phyloP scores from a whole-genome alignment of 1,140 invertebrate genomes.

The Vanessa atalanta region DNA sequence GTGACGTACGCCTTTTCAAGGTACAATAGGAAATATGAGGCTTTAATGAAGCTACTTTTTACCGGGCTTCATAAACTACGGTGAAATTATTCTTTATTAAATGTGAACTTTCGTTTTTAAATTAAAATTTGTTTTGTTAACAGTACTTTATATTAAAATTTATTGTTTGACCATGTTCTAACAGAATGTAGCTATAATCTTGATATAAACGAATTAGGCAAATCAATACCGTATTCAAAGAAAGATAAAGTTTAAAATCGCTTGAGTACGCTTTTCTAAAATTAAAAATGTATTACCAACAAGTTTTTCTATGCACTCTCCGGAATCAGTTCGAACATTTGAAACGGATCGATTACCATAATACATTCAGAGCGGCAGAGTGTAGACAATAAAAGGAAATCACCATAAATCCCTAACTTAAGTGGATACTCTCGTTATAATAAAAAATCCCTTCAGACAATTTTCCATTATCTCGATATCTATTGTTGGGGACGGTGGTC shows the following conservation, averaged over 20 bases:
- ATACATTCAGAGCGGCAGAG: conserved; percentile 28
- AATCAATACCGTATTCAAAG: too few relatives aligned
- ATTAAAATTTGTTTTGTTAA: neutral
- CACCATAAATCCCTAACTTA: conserved; percentile 54
- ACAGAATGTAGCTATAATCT: too few relatives aligned
- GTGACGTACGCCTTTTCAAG: conserved; percentile 30
- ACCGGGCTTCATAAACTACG: conserved; percentile 23
- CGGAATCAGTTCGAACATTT: neutral
- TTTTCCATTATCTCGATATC: conserved; percentile 70
- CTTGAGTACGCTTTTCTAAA: too few relatives aligned
- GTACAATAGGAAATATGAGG: conserved; percentile 31
- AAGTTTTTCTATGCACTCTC: conserved; percentile 9
- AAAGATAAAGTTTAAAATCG: too few relatives aligned
- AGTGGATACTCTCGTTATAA: conserved; percentile 67
- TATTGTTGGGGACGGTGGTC: conserved; percentile 64
- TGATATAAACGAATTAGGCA: too few relatives aligned
- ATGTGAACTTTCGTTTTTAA: neutral
- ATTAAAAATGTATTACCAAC: conserved; percentile 8
- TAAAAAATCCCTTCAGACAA: conserved; percentile 70
- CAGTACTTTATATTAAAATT: too few relatives aligned
- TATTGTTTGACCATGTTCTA: too few relatives aligned
- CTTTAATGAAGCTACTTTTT: conserved; percentile 29
- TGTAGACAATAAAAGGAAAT: conserved; percentile 55
- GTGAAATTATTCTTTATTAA: conserved; percentile 18
- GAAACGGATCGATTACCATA: conserved; percentile 31